Conservation (phyloP, 2,797 vertebrate genomes). For the Staurois parvus region DNA sequence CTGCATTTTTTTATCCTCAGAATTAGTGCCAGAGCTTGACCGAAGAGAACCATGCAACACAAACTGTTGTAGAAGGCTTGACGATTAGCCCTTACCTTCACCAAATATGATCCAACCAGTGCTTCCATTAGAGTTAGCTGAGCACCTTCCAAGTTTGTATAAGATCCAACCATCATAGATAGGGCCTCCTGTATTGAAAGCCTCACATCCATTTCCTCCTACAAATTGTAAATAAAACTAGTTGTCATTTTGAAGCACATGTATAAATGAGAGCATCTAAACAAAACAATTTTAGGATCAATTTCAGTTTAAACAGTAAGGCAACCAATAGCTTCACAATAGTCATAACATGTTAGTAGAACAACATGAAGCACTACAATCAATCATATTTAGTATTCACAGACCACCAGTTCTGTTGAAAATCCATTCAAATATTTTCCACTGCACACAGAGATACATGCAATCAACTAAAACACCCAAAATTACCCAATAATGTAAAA, state of each 20-base stretch:
- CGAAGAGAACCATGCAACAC: not conserved
- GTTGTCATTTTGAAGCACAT: not conserved
- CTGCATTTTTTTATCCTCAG: not conserved
- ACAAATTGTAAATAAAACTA: slow-evolving; percentile 31
- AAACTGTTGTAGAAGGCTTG: not conserved
- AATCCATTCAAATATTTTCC: not conserved
- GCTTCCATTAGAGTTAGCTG: slow-evolving; percentile 98
- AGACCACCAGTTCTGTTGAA: not conserved
- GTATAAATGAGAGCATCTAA: not conserved
- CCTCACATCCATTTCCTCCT: slow-evolving; percentile 95
- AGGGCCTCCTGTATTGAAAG: slow-evolving; percentile 97
- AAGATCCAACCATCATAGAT: slow-evolving; percentile 98
- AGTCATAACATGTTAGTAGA: not conserved
- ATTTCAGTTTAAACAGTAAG: not conserved
- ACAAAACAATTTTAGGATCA: not conserved
- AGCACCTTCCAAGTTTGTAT: slow-evolving; percentile 93
- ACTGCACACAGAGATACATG: not conserved
- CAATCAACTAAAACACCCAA: not conserved
- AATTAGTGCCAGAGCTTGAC: not conserved
- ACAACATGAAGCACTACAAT: not conserved
- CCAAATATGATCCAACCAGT: slow-evolving; percentile 93
- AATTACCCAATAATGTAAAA: too few relatives aligned
- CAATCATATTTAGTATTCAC: not conserved
- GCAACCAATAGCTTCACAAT: not conserved
- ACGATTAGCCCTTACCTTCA: slow-evolving; percentile 81